Percentiles rank a stretch among this genome's conserved stretches.
phyloP scores from a whole-genome alignment of 2,888 invertebrate genomes.

The Furcula furcula region DNA sequence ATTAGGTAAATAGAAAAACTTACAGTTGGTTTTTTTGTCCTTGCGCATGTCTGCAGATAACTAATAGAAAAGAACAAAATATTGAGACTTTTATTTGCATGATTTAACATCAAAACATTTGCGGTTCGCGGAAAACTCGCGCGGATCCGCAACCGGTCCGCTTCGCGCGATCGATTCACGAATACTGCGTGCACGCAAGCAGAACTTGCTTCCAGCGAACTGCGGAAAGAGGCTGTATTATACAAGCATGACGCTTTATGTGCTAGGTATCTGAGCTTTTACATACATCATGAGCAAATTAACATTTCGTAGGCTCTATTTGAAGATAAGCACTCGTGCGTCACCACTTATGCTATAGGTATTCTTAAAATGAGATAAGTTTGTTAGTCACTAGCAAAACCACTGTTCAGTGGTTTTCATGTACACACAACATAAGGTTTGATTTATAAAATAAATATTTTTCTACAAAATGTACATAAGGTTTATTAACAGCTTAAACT shows the following conservation, averaged over 20 bases:
- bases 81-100: slow-evolving; percentile 58
- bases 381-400: slow-evolving; percentile 6
- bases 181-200: slow-evolving; percentile 57
- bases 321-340: slow-evolving; percentile 35
- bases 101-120: slow-evolving; percentile 50
- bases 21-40: slow-evolving; percentile 58
- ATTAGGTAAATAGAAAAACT: slow-evolving; percentile 36
- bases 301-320: slow-evolving; percentile 36
- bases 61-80: slow-evolving; percentile 41
- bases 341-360: slow-evolving; percentile 24
- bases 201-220: slow-evolving; percentile 40
- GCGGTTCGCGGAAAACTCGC: slow-evolving; percentile 40
- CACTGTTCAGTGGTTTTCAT: neutral
- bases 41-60: slow-evolving; percentile 39
- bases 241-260: slow-evolving; percentile 39
- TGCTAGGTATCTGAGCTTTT: slow-evolving; percentile 57
- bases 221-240: slow-evolving; percentile 55
- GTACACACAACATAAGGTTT: slow-evolving; percentile 2
- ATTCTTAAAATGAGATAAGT: slow-evolving; percentile 10
- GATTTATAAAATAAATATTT: slow-evolving; percentile 2
- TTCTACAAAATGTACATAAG: neutral
- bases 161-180: slow-evolving; percentile 57
- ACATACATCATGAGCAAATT: slow-evolving; percentile 39
- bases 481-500: slow-evolving; percentile 22
- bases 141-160: slow-evolving; percentile 53